Percentiles rank a stretch among this genome's conserved stretches.
phyloP scores from a whole-genome alignment of 92 coral and sea anemone genomes.

The Parazoanthus darwini region DNA sequence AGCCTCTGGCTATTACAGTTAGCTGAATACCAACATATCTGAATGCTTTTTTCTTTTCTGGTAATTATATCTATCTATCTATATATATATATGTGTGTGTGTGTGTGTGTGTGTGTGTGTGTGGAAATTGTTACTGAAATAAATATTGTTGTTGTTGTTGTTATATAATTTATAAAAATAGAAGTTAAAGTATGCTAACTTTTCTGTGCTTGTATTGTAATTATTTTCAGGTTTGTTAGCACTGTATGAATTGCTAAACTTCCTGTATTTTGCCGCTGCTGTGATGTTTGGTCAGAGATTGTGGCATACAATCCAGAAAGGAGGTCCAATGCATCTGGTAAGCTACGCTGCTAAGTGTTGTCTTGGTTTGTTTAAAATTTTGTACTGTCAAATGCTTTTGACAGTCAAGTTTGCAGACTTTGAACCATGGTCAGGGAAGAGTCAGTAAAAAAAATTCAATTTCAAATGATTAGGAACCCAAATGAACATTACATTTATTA shows the following conservation, averaged over 20 bases:
- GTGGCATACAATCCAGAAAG: conserved; percentile 92
- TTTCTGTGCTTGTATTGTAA: background rate
- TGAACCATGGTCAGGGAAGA: too few relatives aligned
- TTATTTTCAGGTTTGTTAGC: conserved; percentile 74
- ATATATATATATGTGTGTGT: too few relatives aligned
- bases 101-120: too few relatives aligned
- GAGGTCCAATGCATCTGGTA: conserved; percentile 99
- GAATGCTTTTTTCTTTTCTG: too few relatives aligned
- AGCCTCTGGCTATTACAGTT: too few relatives aligned
- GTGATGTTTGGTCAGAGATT: conserved; percentile 92
- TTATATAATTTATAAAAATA: background rate
- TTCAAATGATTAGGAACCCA: too few relatives aligned
- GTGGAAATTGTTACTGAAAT: too few relatives aligned
- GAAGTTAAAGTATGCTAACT: background rate
- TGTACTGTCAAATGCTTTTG: background rate
- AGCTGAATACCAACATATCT: too few relatives aligned
- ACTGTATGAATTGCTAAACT: conserved; percentile 79
- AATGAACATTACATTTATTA: too few relatives aligned
- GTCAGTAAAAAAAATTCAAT: too few relatives aligned
- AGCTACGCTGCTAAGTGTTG: conserved; percentile 20
- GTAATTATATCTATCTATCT: too few relatives aligned
- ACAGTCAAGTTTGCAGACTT: background rate
- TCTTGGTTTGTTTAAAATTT: background rate
- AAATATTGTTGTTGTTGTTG: too few relatives aligned
- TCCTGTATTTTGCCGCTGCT: conserved; percentile 85